Base-by-base conservation (phyloP, 37 sponge, comb jelly and placozoan species). In the Petrosia ficiformis region DNA sequence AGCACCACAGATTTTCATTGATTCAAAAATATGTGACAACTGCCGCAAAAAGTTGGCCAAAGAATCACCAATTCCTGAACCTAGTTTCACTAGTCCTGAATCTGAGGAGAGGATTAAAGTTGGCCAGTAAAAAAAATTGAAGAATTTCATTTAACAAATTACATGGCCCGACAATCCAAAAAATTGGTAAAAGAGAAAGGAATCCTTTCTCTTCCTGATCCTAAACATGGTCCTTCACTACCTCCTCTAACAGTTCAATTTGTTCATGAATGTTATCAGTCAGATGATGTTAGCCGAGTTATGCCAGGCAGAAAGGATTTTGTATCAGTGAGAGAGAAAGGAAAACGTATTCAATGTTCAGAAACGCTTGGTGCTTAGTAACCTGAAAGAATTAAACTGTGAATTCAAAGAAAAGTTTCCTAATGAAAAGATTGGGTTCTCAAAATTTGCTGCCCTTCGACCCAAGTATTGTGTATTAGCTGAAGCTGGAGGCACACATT, bases 221-320 rank as follows among this genome's bases (percentile, higher is more conserved):
- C 83, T 44, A 52, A 67, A 31, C 59, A 37, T 29, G 80, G 80
- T 8, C 35, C 32, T 16, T n/a, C 40, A 6, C 64, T 75, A 35
- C 76, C 70, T 31, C 5, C 36, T 35, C 21, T 25, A 26, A 80
- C 72, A 3, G 64, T 32, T 16, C 57, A 74, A 38, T n/a, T 68
- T 36, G 76, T 82, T 40, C 33, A 2, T 31, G 29, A 68, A 24
- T 67, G 76, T 40, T 76, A 83, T 69, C 63, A 77, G 14, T 29
- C 10, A 34, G 77, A 76, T 40, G 77, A 77, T 32, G 42, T 34
- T 33, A 83, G 84, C 56, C 1, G 84, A 63, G 41, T 76, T 26
- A 83, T 83, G 84, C 87, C 87, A 11, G 80, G 87, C 11, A 79
- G 44, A 57, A 86, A 78, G 44, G 86, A 85, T 60, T 72, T 1